phyloP scores from a whole-genome alignment of 2,888 invertebrate genomes.

The Caenorhabditis parvicauda region DNA sequence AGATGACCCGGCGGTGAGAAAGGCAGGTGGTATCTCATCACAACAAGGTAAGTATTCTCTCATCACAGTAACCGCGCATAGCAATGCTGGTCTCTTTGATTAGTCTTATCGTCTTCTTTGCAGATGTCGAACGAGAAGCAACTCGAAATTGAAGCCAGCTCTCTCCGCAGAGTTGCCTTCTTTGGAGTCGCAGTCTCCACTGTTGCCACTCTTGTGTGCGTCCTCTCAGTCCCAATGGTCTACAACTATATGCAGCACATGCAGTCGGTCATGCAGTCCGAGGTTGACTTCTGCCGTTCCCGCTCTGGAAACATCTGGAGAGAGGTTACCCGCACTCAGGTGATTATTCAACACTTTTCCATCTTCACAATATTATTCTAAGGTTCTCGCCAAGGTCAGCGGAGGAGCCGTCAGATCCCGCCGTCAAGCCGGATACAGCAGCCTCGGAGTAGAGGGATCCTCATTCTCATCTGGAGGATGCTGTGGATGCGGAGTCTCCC shows the following conservation, averaged over 20 bases:
- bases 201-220: conserved; percentile 43
- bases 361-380: no score
- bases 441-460: conserved; percentile 31
- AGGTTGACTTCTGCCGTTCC: conserved; percentile 43
- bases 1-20: no score
- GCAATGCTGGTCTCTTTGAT: no score
- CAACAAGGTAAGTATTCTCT: no score
- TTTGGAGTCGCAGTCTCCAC: conserved; percentile 45
- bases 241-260: conserved; percentile 58
- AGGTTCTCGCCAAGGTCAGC: conserved; percentile 43
- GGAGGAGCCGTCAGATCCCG: conserved; percentile 39
- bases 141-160: conserved; percentile 39
- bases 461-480: conserved; percentile 33
- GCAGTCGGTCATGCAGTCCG: conserved; percentile 43
- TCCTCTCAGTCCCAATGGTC: conserved; percentile 45
- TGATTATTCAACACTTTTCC: no score
- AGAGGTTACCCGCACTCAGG: conserved; percentile 42
- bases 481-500: conserved; percentile 46
- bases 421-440: conserved; percentile 44
- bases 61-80: no score
- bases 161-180: conserved; percentile 43
- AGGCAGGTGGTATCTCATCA: no score
- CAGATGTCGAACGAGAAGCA: conserved; percentile 36
- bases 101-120: background rate
- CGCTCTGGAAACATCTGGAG: conserved; percentile 42